These are phyloP conservation scores for Lucilia sericata DNA, from an alignment of 1,140 invertebrate genomes.

Conservation along the genomic window DNA sequence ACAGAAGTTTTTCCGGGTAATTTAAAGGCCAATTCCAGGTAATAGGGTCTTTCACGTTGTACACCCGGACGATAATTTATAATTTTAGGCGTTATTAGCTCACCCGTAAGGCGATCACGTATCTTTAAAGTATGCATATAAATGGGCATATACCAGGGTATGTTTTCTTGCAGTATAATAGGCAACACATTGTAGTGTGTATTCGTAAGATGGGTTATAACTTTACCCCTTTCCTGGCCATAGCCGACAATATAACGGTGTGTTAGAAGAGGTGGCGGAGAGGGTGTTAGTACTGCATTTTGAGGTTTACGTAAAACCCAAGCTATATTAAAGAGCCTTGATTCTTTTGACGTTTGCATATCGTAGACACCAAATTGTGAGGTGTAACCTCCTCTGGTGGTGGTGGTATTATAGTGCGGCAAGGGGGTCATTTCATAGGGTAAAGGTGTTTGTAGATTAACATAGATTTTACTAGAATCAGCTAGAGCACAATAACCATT, in stretches of 20 bases:
- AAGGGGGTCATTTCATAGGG: conserved; percentile 69
- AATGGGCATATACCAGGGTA: conserved; percentile 94
- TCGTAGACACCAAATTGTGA: conserved; percentile 78
- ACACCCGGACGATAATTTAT: conserved; percentile 84
- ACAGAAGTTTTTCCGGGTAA: conserved; percentile 85
- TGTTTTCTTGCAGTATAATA: conserved; percentile 81
- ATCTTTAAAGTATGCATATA: conserved; percentile 88
- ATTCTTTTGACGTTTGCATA: conserved; percentile 67
- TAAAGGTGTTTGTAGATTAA: conserved; percentile 71
- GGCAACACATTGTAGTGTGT: conserved; percentile 79
- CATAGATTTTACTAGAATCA: conserved; percentile 80
- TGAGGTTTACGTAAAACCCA: conserved; percentile 62
- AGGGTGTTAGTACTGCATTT: conserved; percentile 69
- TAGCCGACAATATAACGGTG: conserved; percentile 87
- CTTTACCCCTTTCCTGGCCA: conserved; percentile 87
- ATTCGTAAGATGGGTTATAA: conserved; percentile 85
- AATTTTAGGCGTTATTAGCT: conserved; percentile 72
- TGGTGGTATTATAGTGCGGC: conserved; percentile 72
- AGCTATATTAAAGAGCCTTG: conserved; percentile 78
- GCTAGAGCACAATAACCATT: conserved; percentile 84
- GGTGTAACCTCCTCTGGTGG: conserved; percentile 76
- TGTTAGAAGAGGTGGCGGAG: conserved; percentile 79
- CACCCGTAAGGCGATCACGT: conserved; percentile 53
- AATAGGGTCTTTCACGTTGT: conserved; percentile 85
- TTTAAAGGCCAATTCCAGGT: conserved; percentile 87